These are phyloP conservation scores for Orthosia gothica DNA, from an alignment of 2,888 invertebrate species.

Conservation along the genomic window DNA sequence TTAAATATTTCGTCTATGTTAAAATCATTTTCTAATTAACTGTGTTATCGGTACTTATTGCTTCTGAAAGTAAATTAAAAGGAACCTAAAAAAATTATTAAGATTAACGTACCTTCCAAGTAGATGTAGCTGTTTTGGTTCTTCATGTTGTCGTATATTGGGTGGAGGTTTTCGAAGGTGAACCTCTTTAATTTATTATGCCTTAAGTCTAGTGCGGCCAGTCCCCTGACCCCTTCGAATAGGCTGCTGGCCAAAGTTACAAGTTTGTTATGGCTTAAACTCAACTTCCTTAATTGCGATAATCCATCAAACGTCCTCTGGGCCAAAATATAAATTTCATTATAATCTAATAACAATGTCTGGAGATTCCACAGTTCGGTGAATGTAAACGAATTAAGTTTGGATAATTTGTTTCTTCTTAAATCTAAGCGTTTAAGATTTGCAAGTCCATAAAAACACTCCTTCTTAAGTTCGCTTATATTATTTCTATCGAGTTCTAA, in stretches of 20 bases:
- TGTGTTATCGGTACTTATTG: conserved; percentile 11
- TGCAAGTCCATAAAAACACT: conserved; percentile 95
- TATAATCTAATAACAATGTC: conserved; percentile 94
- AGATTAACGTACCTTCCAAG: conserved; percentile 93
- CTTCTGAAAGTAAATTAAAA: background rate
- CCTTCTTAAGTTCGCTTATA: conserved; percentile 94
- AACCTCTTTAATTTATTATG: conserved; percentile 95
- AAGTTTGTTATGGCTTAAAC: conserved; percentile 95
- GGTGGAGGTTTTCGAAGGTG: conserved; percentile 94
- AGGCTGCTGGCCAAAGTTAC: conserved; percentile 93
- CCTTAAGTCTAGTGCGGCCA: conserved; percentile 94
- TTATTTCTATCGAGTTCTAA: conserved; percentile 96
- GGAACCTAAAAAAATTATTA: background rate
- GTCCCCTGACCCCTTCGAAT: conserved; percentile 93
- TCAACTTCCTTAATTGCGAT: conserved; percentile 93
- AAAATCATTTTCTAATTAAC: conserved; percentile 28
- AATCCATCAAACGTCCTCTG: conserved; percentile 95
- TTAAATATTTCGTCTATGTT: conserved; percentile 36
- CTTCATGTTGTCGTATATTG: conserved; percentile 95
- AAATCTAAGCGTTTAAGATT: conserved; percentile 94
- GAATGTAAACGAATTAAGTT: conserved; percentile 95
- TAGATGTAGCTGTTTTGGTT: conserved; percentile 94
- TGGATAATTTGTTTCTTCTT: conserved; percentile 94
- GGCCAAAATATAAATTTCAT: conserved; percentile 94
- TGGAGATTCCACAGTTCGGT: conserved; percentile 94